Percentiles rank a stretch among this genome's conserved stretches.
phyloP scores from a whole-genome alignment of 2,113 vertebrate genomes.

The Crotalus helleri region DNA sequence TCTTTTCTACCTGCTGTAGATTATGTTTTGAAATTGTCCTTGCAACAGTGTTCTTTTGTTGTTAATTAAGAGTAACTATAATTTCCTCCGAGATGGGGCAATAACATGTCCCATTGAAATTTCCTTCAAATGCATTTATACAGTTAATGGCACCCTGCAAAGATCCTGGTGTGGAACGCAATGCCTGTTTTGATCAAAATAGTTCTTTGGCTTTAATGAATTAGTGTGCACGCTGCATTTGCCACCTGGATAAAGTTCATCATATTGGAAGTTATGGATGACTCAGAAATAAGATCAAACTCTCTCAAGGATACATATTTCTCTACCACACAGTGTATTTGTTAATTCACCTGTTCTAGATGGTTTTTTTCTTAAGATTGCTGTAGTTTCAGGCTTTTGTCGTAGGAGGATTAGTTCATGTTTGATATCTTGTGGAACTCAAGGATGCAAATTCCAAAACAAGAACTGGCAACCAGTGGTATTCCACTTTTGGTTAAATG shows the following conservation, averaged over 20 bases:
- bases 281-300: neutral
- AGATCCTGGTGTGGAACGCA: neutral
- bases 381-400: neutral
- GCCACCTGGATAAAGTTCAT: neutral
- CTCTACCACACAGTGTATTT: neutral
- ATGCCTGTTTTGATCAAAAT: neutral
- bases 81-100: slow-evolving; percentile 10
- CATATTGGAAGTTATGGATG: neutral
- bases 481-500: neutral
- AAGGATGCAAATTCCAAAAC: neutral
- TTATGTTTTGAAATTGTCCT: slow-evolving; percentile 20
- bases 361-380: neutral
- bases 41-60: neutral
- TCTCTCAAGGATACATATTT: neutral
- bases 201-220: neutral
- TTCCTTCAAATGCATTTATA: neutral
- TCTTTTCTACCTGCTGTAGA: neutral
- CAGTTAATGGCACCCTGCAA: neutral
- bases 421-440: neutral
- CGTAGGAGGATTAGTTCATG: neutral
- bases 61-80: slow-evolving; percentile 11
- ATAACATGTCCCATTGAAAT: neutral
- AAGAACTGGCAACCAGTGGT: neutral
- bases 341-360: neutral
- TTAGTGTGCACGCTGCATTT: neutral